phyloP scores from a whole-genome alignment of 2,113 vertebrate species.

The Candoia aspera region DNA sequence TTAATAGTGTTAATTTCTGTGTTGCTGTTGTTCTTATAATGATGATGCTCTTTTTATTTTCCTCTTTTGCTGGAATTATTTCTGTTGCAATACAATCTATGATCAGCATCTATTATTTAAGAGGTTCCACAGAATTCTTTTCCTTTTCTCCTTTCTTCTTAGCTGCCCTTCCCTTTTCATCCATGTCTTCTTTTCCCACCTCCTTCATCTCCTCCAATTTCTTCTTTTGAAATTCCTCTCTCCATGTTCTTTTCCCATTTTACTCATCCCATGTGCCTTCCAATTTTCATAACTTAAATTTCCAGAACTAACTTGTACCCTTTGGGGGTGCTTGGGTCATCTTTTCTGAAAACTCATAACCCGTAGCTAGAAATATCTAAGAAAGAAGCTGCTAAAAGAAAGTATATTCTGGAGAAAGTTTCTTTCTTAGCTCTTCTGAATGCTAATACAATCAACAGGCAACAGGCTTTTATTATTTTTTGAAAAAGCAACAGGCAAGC shows the following conservation, averaged over 20 bases:
- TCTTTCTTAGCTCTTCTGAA: background rate
- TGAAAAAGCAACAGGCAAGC: conserved; percentile 17
- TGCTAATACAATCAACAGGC: background rate
- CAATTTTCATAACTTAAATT: background rate
- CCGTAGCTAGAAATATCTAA: background rate
- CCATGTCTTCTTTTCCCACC: background rate
- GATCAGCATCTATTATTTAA: background rate
- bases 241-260: background rate
- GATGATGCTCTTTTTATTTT: background rate
- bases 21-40: background rate
- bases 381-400: background rate
- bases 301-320: background rate
- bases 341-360: background rate
- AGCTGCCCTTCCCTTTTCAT: background rate
- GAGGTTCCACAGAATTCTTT: background rate
- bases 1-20: background rate
- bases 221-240: background rate
- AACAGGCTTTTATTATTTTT: background rate
- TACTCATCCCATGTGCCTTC: background rate
- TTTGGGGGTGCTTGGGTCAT: background rate
- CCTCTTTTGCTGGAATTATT: background rate
- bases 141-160: background rate
- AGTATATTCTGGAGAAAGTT: background rate
- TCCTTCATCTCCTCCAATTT: background rate
- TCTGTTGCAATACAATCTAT: background rate